These are phyloP conservation scores for Burhinus bistriatus DNA, from an alignment of 2,113 vertebrate species.

Conservation along the genomic window DNA sequence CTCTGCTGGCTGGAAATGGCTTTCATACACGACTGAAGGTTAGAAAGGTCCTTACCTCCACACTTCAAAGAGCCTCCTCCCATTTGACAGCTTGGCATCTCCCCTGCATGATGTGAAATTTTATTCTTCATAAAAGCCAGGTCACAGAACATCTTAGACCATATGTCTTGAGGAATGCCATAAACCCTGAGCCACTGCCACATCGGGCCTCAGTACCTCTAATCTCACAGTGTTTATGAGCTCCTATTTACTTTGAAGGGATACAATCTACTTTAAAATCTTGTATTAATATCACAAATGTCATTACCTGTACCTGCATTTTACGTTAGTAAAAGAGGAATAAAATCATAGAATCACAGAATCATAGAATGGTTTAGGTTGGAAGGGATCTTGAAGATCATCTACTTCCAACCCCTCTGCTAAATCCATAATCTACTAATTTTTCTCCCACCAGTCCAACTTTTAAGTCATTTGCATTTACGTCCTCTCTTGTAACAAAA, in stretches of 20 bases:
- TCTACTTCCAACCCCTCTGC: no score
- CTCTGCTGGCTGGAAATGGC: neutral
- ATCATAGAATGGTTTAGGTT: no score
- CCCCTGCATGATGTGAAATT: constrained; percentile 24
- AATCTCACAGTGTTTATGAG: constrained; percentile 23
- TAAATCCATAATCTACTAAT: neutral
- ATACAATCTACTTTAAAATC: neutral
- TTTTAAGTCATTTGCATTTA: neutral
- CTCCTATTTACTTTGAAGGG: constrained; percentile 25
- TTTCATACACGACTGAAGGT: neutral
- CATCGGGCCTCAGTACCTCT: neutral
- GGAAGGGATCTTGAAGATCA: no score
- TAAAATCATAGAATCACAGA: neutral
- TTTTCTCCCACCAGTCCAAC: neutral
- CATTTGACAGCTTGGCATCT: constrained; percentile 51
- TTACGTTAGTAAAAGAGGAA: neutral
- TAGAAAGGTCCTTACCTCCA: constrained; percentile 59
- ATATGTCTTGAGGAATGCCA: constrained; percentile 13
- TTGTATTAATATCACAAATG: neutral
- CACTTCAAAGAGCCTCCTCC: constrained; percentile 67
- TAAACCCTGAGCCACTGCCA: neutral
- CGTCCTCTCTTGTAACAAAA: neutral
- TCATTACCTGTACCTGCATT: neutral
- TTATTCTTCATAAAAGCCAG: constrained; percentile 43
- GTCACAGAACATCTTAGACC: neutral